A percentile compares a stretch with the other conserved stretches of the same genome.
Evolutionary conservation across 2,888 invertebrate species (phyloP).

Genomic region (Ophraella communa): DNA sequence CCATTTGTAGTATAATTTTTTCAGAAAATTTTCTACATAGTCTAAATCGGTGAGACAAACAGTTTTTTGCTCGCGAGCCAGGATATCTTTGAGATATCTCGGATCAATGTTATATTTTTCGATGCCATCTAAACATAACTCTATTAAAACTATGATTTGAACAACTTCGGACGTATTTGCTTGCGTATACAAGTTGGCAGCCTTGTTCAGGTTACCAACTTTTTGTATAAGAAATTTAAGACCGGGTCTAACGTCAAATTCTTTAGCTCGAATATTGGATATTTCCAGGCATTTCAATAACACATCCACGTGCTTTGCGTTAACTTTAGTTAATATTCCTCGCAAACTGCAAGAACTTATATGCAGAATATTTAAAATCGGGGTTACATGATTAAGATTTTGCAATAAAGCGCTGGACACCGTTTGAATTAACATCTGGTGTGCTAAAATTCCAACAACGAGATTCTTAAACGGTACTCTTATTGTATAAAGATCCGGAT

Average conservation of each 20-base stretch:
- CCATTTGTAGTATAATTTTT: constrained; percentile 57
- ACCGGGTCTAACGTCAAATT: constrained; percentile 90
- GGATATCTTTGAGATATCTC: constrained; percentile 68
- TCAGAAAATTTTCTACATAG: constrained; percentile 57
- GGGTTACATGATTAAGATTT: constrained; percentile 59
- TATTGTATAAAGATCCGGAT: constrained; percentile 79
- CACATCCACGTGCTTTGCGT: constrained; percentile 70
- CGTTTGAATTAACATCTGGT: constrained; percentile 91
- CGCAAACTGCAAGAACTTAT: constrained; percentile 58
- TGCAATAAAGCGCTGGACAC: constrained; percentile 87
- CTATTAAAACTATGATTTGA: constrained; percentile 84
- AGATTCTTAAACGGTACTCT: constrained; percentile 87
- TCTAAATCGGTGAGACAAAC: constrained; percentile 53
- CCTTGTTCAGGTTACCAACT: constrained; percentile 83
- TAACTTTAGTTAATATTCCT: constrained; percentile 60
- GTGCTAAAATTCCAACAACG: constrained; percentile 87
- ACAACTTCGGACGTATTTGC: constrained; percentile 92
- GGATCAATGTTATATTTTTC: constrained; percentile 68
- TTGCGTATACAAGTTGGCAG: constrained; percentile 91
- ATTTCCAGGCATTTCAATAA: constrained; percentile 80
- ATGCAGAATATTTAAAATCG: constrained; percentile 58
- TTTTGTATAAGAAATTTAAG: constrained; percentile 94
- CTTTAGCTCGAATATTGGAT: constrained; percentile 81
- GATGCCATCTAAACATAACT: constrained; percentile 79
- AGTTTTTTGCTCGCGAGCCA: constrained; percentile 58